Evolutionary conservation across 2,113 vertebrate species (phyloP).

Genomic region (Scomber colias): DNA sequence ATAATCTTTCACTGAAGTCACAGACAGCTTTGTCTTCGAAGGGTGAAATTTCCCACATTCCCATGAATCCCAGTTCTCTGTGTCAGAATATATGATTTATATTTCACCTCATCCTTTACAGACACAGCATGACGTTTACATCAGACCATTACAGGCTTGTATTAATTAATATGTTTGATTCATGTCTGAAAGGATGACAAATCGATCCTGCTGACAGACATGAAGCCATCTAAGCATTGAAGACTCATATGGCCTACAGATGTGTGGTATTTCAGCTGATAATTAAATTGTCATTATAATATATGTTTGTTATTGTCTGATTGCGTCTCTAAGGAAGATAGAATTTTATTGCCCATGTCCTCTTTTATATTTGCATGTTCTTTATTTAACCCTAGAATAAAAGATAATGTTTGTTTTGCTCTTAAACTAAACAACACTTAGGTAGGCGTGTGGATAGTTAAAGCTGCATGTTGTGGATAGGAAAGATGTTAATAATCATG

Average conservation of each 20-base stretch:
- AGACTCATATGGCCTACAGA: conserved; percentile 81
- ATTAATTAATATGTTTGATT: conserved; percentile 36
- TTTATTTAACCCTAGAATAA: conserved; percentile 5
- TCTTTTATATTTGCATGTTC: too few relatives aligned
- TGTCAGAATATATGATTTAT: neutral
- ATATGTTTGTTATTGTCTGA: conserved; percentile 8
- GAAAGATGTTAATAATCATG: conserved; percentile 53
- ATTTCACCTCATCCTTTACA: conserved; percentile 34
- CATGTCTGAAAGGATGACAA: conserved; percentile 36
- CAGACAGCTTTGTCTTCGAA: neutral
- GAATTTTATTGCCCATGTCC: neutral
- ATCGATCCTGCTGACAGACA: conserved; percentile 50
- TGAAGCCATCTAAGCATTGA: conserved; percentile 67
- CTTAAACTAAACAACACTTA: conserved; percentile 51
- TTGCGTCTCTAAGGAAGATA: neutral
- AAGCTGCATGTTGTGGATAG: conserved; percentile 5
- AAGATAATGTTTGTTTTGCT: conserved; percentile 55
- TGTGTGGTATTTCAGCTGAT: conserved; percentile 56
- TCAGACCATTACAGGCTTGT: conserved; percentile 8
- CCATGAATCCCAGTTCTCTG: neutral
- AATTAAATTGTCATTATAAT: conserved; percentile 2
- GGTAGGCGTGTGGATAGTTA: neutral
- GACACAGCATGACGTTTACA: conserved; percentile 48
- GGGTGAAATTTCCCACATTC: neutral
- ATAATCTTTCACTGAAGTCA: too few relatives aligned